A percentile compares a stretch with the other conserved stretches of the same genome.
These are phyloP conservation scores for Saiga tatarica DNA, from an alignment of 2,113 vertebrate species.

Conservation along the genomic window DNA sequence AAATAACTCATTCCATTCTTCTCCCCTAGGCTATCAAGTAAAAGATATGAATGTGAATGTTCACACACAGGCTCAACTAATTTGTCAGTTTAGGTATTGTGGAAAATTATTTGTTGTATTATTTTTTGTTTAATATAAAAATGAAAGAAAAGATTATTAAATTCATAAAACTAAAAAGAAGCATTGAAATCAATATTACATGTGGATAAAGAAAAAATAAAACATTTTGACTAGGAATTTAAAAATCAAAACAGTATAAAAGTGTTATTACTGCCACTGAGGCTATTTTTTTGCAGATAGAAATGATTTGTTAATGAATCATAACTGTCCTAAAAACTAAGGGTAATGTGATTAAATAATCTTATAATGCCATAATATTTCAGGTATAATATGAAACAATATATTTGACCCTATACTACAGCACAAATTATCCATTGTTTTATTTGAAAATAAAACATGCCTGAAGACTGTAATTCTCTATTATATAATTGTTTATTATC, in stretches of 20 bases:
- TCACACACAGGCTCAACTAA: background rate
- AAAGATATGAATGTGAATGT: background rate
- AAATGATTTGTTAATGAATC: background rate
- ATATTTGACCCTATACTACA: background rate
- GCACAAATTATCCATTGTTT: background rate
- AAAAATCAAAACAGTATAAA: background rate
- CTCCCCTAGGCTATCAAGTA: background rate
- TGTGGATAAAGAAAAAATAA: background rate
- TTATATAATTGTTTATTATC: background rate
- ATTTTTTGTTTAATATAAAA: background rate
- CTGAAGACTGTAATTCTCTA: background rate
- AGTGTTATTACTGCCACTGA: background rate
- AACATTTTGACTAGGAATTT: background rate
- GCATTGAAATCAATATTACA: background rate
- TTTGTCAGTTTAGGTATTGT: background rate
- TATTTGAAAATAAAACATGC: background rate
- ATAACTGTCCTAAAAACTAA: background rate
- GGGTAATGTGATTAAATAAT: background rate
- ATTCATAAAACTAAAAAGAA: background rate
- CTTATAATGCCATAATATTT: background rate
- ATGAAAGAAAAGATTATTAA: background rate
- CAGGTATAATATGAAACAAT: background rate
- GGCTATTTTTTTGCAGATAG: background rate
- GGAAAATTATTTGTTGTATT: background rate
- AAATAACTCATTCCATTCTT: constrained; percentile 22